Conservation (phyloP, 2,888 invertebrate species). For the Coenonympha glycerion region DNA sequence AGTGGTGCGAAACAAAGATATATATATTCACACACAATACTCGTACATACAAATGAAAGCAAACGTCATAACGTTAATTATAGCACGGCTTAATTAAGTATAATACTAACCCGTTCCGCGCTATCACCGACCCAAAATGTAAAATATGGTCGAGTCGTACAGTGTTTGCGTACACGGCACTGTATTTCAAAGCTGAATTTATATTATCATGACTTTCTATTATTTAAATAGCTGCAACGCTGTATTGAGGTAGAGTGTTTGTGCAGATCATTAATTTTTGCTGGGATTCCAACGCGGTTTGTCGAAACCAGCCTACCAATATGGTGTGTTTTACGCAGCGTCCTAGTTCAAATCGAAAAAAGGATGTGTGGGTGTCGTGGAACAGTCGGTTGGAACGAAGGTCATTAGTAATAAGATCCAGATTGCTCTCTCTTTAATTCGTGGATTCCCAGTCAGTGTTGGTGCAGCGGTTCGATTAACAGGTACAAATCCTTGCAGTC, state of each 20-base stretch:
- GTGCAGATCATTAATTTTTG: neutral
- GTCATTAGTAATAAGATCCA: no score
- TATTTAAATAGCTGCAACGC: constrained; percentile 5
- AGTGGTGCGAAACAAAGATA: neutral
- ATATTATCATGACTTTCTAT: constrained; percentile 15
- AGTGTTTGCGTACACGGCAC: constrained; percentile 11
- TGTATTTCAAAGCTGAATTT: constrained; percentile 18
- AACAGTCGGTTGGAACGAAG: no score
- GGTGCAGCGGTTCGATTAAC: no score
- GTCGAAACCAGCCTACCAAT: neutral
- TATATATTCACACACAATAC: constrained; percentile 5
- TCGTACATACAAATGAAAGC: constrained; percentile 13
- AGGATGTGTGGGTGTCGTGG: no score
- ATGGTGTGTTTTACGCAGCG: neutral
- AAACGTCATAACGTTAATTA: constrained; percentile 17
- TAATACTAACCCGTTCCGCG: constrained; percentile 14
- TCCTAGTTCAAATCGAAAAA: neutral
- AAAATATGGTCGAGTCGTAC: constrained; percentile 19
- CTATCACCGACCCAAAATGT: constrained; percentile 16
- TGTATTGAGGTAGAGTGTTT: neutral
- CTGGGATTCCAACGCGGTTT: neutral
- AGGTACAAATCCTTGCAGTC: no score
- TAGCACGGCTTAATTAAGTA: constrained; percentile 15
- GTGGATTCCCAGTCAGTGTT: no score
- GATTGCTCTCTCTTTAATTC: no score